Base-by-base conservation (phyloP, 2,888 invertebrate species). In the Diarsia brunnea region DNA sequence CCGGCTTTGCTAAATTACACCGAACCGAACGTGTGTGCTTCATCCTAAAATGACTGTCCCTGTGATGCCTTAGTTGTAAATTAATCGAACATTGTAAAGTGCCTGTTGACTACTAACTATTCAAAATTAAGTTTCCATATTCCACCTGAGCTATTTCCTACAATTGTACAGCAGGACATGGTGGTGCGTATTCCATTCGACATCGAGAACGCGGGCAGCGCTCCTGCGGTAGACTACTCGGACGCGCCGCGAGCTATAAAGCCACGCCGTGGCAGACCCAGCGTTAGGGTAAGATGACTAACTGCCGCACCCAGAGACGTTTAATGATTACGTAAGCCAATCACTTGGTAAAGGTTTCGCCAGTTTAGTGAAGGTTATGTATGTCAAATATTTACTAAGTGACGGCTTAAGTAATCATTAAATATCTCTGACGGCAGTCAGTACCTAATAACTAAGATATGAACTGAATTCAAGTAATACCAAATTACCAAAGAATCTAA, bases 161-260 rank as follows among this genome's bases (percentile, higher is more conserved):
- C 3, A 7, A n/a, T 55, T 67, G 27, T 8, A 38, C 75, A 45
- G 24, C 88, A 95, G 94, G 96, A 96, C 60, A 92, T 93, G 89
- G 94, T 95, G 74, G 94, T 96, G 10, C 95, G 95, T 31, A 95
- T 96, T 74, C 96, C 96, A 8, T 95, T 96, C 69, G 96, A 96
- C 88, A 95, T 96, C 4, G 95, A 96, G 68, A 94, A 93, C 70
- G 92, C 93, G 3, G 84, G 89, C 58, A 87, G 84, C 66, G 76
- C 88, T 0, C 76, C 89, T 0, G 65, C 87, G 14, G 89, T 90
- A 8, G 94, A 94, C 81, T 95, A 93, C 71, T 81, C 91, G 2
- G 94, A 94, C 64, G 88, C 91, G 2, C 91, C 94, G 7, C 92
- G 95, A 45, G 90, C 92, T 21, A 90, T 93, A 71, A 94, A 94